Evolutionary conservation across 2,888 invertebrate species (phyloP).

Genomic region (Corythucha ciliata): DNA sequence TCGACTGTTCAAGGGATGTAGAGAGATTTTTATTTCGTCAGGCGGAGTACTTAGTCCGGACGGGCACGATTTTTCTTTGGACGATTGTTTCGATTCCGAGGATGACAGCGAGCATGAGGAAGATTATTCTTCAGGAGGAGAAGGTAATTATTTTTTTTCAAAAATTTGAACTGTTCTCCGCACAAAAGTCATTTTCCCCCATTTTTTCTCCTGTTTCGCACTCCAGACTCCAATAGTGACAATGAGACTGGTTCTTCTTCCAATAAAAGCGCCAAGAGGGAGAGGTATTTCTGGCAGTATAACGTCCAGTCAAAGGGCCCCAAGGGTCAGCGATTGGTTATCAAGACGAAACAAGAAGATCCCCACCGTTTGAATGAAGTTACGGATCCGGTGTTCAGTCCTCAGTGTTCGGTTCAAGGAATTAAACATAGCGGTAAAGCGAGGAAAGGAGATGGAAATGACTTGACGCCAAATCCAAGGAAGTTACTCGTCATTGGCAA

Average conservation of each 20-base stretch:
- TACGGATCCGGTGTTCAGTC: slow-evolving; percentile 94
- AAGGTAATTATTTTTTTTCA: slow-evolving; percentile 40
- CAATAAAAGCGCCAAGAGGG: slow-evolving; percentile 51
- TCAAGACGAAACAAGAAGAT: slow-evolving; percentile 78
- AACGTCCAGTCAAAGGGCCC: slow-evolving; percentile 97
- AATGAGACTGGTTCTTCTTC: slow-evolving; percentile 36
- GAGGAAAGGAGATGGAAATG: slow-evolving; percentile 94
- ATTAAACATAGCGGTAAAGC: slow-evolving; percentile 88
- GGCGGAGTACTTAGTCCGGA: slow-evolving; percentile 74
- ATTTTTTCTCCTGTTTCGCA: background rate
- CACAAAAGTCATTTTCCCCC: background rate
- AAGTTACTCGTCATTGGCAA: slow-evolving; percentile 85
- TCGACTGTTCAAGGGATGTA: background rate
- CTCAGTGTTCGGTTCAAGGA: slow-evolving; percentile 79
- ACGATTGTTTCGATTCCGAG: slow-evolving; percentile 74
- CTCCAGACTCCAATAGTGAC: slow-evolving; percentile 39
- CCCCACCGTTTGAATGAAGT: slow-evolving; percentile 84
- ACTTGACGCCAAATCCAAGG: slow-evolving; percentile 87
- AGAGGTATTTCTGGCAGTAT: slow-evolving; percentile 95
- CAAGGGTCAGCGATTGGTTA: slow-evolving; percentile 80
- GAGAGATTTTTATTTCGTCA: slow-evolving; percentile 27
- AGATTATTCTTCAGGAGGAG: slow-evolving; percentile 74
- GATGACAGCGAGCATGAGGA: slow-evolving; percentile 81
- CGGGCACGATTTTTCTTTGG: slow-evolving; percentile 67
- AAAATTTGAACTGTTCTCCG: background rate